These are phyloP conservation scores for Eueremaeus valkanovi DNA, from an alignment of 2,888 invertebrate species.

Conservation along the genomic window DNA sequence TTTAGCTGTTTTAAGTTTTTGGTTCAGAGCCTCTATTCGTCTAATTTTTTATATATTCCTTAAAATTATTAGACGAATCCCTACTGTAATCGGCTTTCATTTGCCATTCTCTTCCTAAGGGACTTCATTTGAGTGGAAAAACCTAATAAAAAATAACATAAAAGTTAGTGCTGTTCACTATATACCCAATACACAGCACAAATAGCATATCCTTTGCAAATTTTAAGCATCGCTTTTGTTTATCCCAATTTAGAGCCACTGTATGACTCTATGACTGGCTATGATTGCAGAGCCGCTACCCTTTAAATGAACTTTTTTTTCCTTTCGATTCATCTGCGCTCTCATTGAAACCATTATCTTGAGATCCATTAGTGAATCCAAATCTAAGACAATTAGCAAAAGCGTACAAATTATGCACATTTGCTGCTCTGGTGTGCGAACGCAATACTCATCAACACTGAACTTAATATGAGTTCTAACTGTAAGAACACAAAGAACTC, in stretches of 20 bases:
- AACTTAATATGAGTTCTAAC: no score
- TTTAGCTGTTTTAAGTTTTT: slow-evolving; percentile 6
- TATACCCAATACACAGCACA: neutral
- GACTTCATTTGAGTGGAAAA: slow-evolving; percentile 33
- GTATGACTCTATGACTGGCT: neutral
- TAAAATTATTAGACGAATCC: slow-evolving; percentile 25
- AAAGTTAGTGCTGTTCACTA: slow-evolving; percentile 22
- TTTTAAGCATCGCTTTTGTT: slow-evolving; percentile 28
- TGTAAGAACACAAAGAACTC: no score
- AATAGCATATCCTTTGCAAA: neutral
- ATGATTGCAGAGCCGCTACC: neutral
- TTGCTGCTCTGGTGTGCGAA: neutral
- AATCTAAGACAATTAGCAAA: slow-evolving; percentile 28
- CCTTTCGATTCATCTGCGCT: neutral
- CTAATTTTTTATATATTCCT: slow-evolving; percentile 31
- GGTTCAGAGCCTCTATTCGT: slow-evolving; percentile 19
- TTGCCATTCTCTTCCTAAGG: slow-evolving; percentile 26
- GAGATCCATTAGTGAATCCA: slow-evolving; percentile 4
- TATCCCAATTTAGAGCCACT: slow-evolving; percentile 13
- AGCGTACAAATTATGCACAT: neutral
- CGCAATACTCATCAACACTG: neutral
- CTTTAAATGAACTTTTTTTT: slow-evolving; percentile 7
- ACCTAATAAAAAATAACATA: slow-evolving; percentile 33
- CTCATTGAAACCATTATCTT: slow-evolving; percentile 11
- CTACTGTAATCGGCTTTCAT: slow-evolving; percentile 31